Conservation (phyloP, 2,888 invertebrate genomes). For the Zygothrica quintamaculata region DNA sequence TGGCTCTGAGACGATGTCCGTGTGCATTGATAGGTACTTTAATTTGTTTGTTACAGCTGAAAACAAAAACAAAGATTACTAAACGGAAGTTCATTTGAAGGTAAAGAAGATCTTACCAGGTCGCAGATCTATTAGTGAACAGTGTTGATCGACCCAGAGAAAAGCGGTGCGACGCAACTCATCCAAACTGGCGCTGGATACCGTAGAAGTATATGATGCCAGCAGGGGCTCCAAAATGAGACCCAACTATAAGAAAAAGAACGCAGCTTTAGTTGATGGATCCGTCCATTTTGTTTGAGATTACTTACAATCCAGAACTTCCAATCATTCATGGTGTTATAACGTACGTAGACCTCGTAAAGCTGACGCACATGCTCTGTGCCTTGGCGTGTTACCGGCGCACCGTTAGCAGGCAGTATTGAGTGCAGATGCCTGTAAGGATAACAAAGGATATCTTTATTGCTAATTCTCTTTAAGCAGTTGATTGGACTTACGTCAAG, state of each 20-base stretch:
- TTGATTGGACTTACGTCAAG: conserved; percentile 88
- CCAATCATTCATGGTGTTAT: conserved; percentile 95
- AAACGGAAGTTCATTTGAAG: no score
- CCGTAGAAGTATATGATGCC: conserved; percentile 95
- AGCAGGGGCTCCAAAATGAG: conserved; percentile 95
- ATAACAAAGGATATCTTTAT: background rate
- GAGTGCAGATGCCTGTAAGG: conserved; percentile 93
- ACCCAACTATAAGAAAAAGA: conserved; percentile 89
- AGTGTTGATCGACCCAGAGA: conserved; percentile 98
- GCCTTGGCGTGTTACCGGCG: conserved; percentile 95
- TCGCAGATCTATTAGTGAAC: conserved; percentile 96
- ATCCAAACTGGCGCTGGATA: conserved; percentile 95
- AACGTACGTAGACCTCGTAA: conserved; percentile 95
- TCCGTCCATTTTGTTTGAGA: background rate
- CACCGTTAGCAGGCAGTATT: conserved; percentile 97
- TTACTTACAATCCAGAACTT: conserved; percentile 97
- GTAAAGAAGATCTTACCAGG: no score
- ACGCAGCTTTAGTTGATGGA: background rate
- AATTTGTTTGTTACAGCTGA: conserved; percentile 96
- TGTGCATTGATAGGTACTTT: conserved; percentile 94
- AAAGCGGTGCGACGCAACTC: conserved; percentile 96
- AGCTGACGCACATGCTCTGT: conserved; percentile 96
- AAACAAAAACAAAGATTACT: conserved; percentile 62
- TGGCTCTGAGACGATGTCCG: conserved; percentile 96
- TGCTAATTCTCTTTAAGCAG: background rate